Base-by-base conservation (phyloP, 2,888 invertebrate genomes). In the Phaonia tiefii region DNA sequence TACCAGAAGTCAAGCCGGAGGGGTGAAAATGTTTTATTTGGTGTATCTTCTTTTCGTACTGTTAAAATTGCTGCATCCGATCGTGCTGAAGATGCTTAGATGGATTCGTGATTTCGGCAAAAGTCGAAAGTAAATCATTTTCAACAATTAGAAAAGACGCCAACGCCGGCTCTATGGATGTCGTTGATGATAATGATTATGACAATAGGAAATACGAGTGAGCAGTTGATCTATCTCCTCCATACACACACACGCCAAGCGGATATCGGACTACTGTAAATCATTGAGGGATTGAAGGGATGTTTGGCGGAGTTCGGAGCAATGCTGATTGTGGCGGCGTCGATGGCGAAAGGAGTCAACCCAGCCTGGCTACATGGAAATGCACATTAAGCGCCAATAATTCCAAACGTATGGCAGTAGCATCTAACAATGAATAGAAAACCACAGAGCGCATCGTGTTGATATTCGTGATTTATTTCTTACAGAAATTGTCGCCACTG, bases 101-200 rank as follows among this genome's bases (percentile, higher is more conserved):
- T 87, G 86, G 85, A 85, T 87, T 89, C 88, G 88, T 88, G 88
- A 88, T 87, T 85, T 87, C 86, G 84, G 85, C 86, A 88, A 87
- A 87, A 88, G 87, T 88, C 85, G 87, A 86, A 87, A 87, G 89
- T 88, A 87, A 87, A 86, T 88, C 87, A 89, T 89, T 86, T 60
- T 69, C 54, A 81, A 75, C 75, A 72, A 72, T 78, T 75, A 72
- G 78, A 67, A 72, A 85, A 84, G 86, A 83, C 83, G 71, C 81
- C 82, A 79, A 80, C 75, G 70, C 69, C 72, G 58, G 25, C 58
- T 75, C 66, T 25, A 54, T 69, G 72, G 63, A 60, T 75, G 76
- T 22, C 22, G 20, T 66, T 70, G 66, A 71, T 69, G 81, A 69
- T 81, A 65, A 81, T 75, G 78, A 75, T 78, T 81, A 78, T 81